A percentile compares a stretch with the other conserved stretches of the same genome.
Evolutionary conservation across 1,140 invertebrate genomes (phyloP).

Genomic region (Zeugodacus cucurbitae): DNA sequence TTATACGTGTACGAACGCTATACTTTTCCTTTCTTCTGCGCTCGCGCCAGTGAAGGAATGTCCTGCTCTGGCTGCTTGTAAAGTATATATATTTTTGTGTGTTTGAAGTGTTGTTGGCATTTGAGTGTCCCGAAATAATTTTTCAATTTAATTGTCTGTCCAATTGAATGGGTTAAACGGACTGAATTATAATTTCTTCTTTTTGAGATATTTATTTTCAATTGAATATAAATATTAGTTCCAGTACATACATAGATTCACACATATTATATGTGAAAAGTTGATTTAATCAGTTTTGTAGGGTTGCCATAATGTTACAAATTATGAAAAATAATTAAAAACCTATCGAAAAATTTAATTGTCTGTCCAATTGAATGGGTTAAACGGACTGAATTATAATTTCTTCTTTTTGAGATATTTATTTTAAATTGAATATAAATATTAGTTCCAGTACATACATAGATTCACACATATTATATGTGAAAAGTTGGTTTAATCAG

Average conservation of each 20-base stretch:
- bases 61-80: neutral
- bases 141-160: slow-evolving; percentile 31
- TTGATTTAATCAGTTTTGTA: neutral
- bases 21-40: neutral
- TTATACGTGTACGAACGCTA: neutral
- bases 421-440: neutral
- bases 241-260: neutral
- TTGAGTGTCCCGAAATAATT: neutral
- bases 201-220: neutral
- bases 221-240: neutral
- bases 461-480: neutral
- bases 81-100: too few species aligned
- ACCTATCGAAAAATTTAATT: too few species aligned
- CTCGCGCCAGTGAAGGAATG: neutral
- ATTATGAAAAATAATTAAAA: too few species aligned
- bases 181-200: neutral
- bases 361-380: slow-evolving; percentile 17
- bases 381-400: neutral
- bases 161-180: slow-evolving; percentile 1
- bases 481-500: neutral
- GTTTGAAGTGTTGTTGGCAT: neutral
- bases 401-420: neutral
- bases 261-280: neutral
- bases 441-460: neutral
- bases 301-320: neutral